phyloP scores from a whole-genome alignment of 2,888 invertebrate species.

The Eilema caniola region DNA sequence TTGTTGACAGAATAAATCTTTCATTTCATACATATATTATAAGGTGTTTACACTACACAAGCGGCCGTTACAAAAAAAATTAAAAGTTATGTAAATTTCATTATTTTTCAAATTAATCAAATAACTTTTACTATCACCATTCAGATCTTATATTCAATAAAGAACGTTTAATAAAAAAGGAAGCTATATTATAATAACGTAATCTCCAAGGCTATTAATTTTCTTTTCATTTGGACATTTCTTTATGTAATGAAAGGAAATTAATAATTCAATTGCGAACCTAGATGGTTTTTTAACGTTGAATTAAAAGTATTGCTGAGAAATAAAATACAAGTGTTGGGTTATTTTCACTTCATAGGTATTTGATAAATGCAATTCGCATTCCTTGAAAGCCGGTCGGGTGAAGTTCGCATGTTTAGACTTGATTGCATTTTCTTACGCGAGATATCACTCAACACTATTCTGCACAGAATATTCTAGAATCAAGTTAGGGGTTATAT shows the following conservation, averaged over 20 bases:
- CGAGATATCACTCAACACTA: not conserved
- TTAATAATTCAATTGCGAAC: slow-evolving; percentile 12
- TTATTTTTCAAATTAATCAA: not conserved
- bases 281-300: not conserved
- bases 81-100: no score
- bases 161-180: not conserved
- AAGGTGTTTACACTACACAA: not conserved
- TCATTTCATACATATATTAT: no score
- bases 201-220: slow-evolving; percentile 13
- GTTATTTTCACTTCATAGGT: not conserved
- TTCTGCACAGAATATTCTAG: not conserved
- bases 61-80: not conserved
- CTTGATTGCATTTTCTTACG: not conserved
- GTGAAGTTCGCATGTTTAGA: not conserved
- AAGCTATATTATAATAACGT: not conserved
- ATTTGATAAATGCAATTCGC: not conserved
- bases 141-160: not conserved
- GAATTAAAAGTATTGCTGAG: not conserved
- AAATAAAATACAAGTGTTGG: no score
- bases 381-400: not conserved
- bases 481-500: no score
- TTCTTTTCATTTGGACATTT: slow-evolving; percentile 10
- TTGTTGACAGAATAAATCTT: not conserved
- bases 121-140: not conserved
- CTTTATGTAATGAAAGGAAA: slow-evolving; percentile 9